Evolutionary conservation across 2,113 vertebrate species (phyloP), one percentile per base, ranked within the genome.

Genomic region (Xiphorhynchus elegans): DNA sequence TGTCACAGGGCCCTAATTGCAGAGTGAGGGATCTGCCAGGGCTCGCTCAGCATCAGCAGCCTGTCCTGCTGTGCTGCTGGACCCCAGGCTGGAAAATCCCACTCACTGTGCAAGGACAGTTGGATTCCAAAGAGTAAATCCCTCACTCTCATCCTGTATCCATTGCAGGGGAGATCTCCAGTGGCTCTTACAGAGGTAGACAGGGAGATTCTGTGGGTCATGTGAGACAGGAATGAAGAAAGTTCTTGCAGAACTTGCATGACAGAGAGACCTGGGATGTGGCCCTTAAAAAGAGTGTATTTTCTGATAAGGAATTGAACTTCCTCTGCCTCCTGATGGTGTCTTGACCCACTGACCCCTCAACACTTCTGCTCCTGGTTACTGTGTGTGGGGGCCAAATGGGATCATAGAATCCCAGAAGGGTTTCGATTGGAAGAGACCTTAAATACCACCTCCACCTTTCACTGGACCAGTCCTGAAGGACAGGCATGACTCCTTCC

Each of bases 61-160:
- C 47, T 18, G 11, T 17, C 60, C 77, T 84, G 76, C 47, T 7
- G 13, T 11, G 7, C 44, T 75, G 14, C 24, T 2, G 0, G 60
- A 25, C 5, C n/a, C 18, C 0, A 0, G n/a, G 5, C 46, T 52
- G 62, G 44, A 49, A 70, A 56, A 63, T 19, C 40, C 58, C 31
- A 5, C 13, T 33, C 3, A 0, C 46, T 39, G 46, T 6, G 62
- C 0, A 0, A 35, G 70, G 40, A 31, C 58, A 15, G 62, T 10
- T 77, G 15, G 26, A 29, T 84, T 84, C 66, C 42, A 21, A 47
- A 47, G 33, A 49, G 37, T 6, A 13, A 74, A 53, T 21, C 63
- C 49, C 23, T 89, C 20, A 2, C 7, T 74, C 42, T n/a, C 14
- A 2, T 35, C n/a, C 47, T 46, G 3, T 33, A 8, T 29, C 60